Conservation (phyloP, 2,113 vertebrate species). For the Salvator merianae region DNA sequence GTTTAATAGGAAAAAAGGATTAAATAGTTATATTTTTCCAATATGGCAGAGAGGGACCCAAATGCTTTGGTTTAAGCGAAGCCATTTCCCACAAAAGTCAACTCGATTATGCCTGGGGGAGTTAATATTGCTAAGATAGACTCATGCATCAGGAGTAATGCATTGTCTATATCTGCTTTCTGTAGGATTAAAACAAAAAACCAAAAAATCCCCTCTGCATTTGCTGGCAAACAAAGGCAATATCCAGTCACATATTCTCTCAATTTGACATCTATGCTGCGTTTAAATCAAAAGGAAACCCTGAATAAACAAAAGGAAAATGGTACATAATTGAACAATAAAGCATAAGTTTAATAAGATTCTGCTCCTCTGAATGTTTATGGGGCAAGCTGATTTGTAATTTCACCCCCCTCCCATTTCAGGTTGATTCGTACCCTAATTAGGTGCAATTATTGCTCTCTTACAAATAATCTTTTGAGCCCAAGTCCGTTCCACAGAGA, state of each 20-base stretch:
- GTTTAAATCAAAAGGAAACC: constrained; percentile 41
- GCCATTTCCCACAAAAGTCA: neutral
- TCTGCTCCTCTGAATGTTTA: neutral
- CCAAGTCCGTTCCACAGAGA: constrained; percentile 55
- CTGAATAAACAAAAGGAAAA: constrained; percentile 18
- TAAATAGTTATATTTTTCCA: neutral
- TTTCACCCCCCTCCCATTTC: constrained; percentile 9
- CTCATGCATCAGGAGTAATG: neutral
- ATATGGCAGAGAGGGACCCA: neutral
- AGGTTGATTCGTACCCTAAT: constrained; percentile 49
- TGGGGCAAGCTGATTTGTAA: neutral
- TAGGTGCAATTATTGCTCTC: constrained; percentile 67
- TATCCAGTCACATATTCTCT: accelerated
- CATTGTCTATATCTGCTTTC: neutral
- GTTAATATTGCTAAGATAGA: neutral
- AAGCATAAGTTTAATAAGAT: constrained; percentile 42
- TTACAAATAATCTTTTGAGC: constrained; percentile 65
- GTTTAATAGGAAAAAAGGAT: too few relatives aligned
- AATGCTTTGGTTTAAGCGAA: neutral
- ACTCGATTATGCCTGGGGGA: neutral
- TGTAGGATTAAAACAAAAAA: accelerated
- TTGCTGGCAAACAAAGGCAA: neutral
- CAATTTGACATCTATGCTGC: neutral
- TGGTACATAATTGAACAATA: neutral
- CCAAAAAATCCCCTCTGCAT: neutral